These are phyloP conservation scores for Capricornis sumatraensis DNA, from an alignment of 2,113 vertebrate genomes.

Conservation along the genomic window DNA sequence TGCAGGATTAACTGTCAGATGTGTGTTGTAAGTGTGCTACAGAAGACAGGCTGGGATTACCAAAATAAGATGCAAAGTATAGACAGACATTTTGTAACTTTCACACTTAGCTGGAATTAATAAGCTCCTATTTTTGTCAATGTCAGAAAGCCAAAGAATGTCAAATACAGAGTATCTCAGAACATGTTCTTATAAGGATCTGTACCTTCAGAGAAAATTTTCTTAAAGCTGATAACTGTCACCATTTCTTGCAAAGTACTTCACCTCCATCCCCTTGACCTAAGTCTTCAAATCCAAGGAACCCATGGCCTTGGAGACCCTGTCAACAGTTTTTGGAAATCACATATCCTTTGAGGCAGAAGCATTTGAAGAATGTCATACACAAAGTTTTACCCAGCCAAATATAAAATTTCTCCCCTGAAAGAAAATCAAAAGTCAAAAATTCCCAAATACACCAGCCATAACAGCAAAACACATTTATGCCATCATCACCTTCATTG, in stretches of 20 bases:
- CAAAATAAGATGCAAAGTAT: constrained; percentile 74
- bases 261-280: neutral
- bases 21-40: constrained; percentile 73
- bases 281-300: constrained; percentile 31
- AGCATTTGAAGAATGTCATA: constrained; percentile 34
- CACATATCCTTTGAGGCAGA: neutral
- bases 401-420: constrained; percentile 25
- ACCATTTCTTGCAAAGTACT: constrained; percentile 36
- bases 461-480: constrained; percentile 33
- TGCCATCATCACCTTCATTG: neutral
- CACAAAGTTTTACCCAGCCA: constrained; percentile 12
- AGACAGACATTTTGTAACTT: constrained; percentile 63
- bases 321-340: constrained; percentile 8
- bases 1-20: constrained; percentile 80
- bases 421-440: neutral
- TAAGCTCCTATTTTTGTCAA: constrained; percentile 65
- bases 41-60: constrained; percentile 72
- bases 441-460: neutral
- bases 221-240: constrained; percentile 35
- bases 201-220: constrained; percentile 54
- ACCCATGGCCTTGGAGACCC: neutral
- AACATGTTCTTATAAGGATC: constrained; percentile 62
- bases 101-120: constrained; percentile 67
- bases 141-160: constrained; percentile 61
- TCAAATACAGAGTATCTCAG: constrained; percentile 57